phyloP scores from a whole-genome alignment of 1,140 invertebrate genomes.

The Sesamia nonagrioides region DNA sequence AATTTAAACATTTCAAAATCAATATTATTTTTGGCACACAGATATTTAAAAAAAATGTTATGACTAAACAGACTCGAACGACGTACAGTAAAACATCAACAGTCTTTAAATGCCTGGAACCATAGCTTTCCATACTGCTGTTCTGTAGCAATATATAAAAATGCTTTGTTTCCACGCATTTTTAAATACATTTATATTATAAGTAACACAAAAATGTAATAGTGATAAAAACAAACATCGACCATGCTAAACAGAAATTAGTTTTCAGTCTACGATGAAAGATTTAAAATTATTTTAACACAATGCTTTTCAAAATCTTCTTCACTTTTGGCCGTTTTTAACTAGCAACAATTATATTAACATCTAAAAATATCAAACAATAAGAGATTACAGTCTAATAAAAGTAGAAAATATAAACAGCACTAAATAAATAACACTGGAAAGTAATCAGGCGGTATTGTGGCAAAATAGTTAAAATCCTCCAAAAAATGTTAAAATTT shows the following conservation, averaged over 20 bases:
- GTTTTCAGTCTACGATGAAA: conserved; percentile 9
- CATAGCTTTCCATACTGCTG: conserved; percentile 6
- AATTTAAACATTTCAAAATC: not conserved
- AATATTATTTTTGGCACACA: not conserved
- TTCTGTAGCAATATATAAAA: conserved; percentile 6
- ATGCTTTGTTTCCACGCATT: conserved; percentile 1
- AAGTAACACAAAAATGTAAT: conserved; percentile 16
- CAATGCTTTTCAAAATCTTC: not conserved
- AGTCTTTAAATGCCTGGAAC: not conserved
- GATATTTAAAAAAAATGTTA: not conserved
- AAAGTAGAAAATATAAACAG: conserved; percentile 16
- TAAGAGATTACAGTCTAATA: not conserved
- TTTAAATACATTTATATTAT: not conserved
- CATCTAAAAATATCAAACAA: conserved; percentile 29
- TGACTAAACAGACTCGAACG: not conserved
- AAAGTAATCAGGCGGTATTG: conserved; percentile 48
- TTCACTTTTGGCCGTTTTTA: conserved; percentile 25
- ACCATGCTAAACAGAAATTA: conserved; percentile 15
- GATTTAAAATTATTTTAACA: not conserved
- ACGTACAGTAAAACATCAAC: conserved; percentile 3
- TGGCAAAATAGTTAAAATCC: not conserved
- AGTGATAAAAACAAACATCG: conserved; percentile 8
- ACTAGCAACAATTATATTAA: conserved; percentile 14
- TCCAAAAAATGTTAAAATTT: conserved; percentile 69
- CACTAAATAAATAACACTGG: conserved; percentile 40